Evolutionary conservation across 2,888 invertebrate genomes (phyloP).

Genomic region (Sphaeridia pumilis): DNA sequence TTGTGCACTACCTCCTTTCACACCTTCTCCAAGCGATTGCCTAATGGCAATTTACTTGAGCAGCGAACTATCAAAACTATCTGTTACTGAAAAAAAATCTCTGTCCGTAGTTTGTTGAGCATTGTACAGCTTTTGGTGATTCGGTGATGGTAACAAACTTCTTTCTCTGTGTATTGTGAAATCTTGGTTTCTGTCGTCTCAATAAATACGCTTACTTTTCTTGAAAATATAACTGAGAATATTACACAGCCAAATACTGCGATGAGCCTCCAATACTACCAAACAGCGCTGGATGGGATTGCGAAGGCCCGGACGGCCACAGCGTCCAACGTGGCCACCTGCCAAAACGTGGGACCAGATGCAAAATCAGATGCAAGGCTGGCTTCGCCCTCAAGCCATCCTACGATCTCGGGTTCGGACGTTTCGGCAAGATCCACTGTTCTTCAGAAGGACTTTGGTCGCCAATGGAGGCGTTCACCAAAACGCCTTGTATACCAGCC

Average conservation of each 20-base stretch:
- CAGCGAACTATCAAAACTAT: neutral
- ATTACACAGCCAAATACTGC: slow-evolving; percentile 32
- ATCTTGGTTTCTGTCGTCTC: too few species aligned
- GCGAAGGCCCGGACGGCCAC: slow-evolving; percentile 25
- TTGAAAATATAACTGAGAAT: too few species aligned
- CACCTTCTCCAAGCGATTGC: neutral
- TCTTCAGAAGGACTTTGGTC: slow-evolving; percentile 32
- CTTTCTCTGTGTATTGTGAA: too few species aligned
- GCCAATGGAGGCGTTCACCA: slow-evolving; percentile 20
- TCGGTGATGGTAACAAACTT: too few species aligned
- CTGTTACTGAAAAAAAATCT: neutral
- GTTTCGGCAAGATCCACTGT: slow-evolving; percentile 22
- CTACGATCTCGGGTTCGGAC: slow-evolving; percentile 14
- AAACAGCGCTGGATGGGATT: slow-evolving; percentile 33
- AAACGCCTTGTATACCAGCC: slow-evolving; percentile 25
- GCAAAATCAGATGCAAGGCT: slow-evolving; percentile 28
- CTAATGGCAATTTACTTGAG: neutral
- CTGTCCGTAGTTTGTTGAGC: too few species aligned
- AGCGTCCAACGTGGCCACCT: slow-evolving; percentile 19
- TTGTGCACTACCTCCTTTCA: neutral
- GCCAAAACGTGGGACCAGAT: slow-evolving; percentile 28
- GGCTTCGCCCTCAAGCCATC: slow-evolving; percentile 22
- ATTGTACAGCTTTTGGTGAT: too few species aligned
- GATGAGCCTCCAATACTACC: slow-evolving; percentile 27
- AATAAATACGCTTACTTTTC: too few species aligned